These are phyloP conservation scores for Bombus polaris DNA, from an alignment of 1,140 invertebrate species.

Conservation along the genomic window DNA sequence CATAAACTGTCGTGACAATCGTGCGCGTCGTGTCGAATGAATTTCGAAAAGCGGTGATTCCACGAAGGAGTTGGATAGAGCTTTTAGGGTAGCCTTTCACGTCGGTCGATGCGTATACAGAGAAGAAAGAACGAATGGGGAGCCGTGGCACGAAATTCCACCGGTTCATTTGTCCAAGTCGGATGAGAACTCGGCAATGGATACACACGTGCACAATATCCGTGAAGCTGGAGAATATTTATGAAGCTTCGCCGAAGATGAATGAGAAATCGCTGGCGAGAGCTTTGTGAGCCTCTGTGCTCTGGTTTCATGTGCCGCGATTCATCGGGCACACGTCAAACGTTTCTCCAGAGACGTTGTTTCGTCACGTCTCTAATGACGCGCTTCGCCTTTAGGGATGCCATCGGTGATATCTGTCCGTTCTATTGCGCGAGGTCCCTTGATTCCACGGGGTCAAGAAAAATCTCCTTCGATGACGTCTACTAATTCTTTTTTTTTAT, in stretches of 20 bases:
- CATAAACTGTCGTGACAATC: slow-evolving; percentile 3
- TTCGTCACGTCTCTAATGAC: slow-evolving; percentile 34
- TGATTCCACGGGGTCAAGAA: background rate
- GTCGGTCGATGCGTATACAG: slow-evolving; percentile 2
- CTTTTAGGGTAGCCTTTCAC: background rate
- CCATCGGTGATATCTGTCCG: background rate
- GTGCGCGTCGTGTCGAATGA: slow-evolving; percentile 4
- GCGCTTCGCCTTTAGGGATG: slow-evolving; percentile 8
- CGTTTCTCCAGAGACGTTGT: slow-evolving; percentile 21
- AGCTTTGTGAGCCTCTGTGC: slow-evolving; percentile 34
- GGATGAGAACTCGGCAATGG: slow-evolving; percentile 35
- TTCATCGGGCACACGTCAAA: slow-evolving; percentile 49
- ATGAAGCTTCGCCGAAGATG: slow-evolving; percentile 44
- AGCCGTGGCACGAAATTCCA: background rate
- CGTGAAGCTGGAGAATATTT: slow-evolving; percentile 37
- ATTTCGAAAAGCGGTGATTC: slow-evolving; percentile 12
- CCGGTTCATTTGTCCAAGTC: slow-evolving; percentile 51
- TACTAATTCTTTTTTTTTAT: too few relatives aligned
- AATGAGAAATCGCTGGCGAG: slow-evolving; percentile 39
- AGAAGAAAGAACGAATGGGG: background rate
- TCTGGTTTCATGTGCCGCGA: background rate
- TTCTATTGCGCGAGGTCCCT: background rate
- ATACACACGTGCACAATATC: slow-evolving; percentile 42
- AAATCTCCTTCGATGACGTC: background rate
- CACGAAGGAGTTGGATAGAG: background rate